These are phyloP conservation scores for Eunapius fragilis DNA, from an alignment of 37 sponge, comb jelly and placozoan genomes.

Conservation along the genomic window DNA sequence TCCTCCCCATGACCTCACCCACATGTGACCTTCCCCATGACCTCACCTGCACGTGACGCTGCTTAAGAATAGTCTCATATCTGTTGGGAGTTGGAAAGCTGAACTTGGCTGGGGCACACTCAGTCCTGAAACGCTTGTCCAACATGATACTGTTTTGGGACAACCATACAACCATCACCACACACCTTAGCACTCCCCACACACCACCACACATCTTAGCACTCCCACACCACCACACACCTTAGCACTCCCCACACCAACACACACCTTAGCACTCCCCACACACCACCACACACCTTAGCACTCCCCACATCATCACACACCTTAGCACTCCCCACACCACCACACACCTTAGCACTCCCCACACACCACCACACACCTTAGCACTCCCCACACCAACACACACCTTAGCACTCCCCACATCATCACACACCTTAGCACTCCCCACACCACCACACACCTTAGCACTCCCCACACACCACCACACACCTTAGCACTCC, in stretches of 20 bases:
- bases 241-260: not conserved
- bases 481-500: not conserved
- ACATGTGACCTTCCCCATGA: not conserved
- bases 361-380: not conserved
- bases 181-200: no score
- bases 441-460: conserved; percentile 16
- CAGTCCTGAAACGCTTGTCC: conserved; percentile 88
- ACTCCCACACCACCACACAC: no score
- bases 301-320: conserved; percentile 25
- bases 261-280: not conserved
- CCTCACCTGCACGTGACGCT: conserved; percentile 88
- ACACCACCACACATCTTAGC: not conserved
- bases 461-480: not conserved
- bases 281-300: not conserved
- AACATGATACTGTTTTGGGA: conserved; percentile 62
- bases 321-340: not conserved
- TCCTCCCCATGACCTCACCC: conserved; percentile 11
- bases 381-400: not conserved
- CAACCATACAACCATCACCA: not conserved
- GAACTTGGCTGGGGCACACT: conserved; percentile 58
- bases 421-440: conserved; percentile 16
- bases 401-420: not conserved
- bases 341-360: conserved; percentile 22
- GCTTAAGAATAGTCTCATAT: conserved; percentile 92
- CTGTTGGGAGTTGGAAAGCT: conserved; percentile 87